A percentile compares a stretch with the other conserved stretches of the same genome.
These are phyloP conservation scores for Temnothorax curvispinosus DNA, from an alignment of 1,140 invertebrate genomes.

Conservation along the genomic window DNA sequence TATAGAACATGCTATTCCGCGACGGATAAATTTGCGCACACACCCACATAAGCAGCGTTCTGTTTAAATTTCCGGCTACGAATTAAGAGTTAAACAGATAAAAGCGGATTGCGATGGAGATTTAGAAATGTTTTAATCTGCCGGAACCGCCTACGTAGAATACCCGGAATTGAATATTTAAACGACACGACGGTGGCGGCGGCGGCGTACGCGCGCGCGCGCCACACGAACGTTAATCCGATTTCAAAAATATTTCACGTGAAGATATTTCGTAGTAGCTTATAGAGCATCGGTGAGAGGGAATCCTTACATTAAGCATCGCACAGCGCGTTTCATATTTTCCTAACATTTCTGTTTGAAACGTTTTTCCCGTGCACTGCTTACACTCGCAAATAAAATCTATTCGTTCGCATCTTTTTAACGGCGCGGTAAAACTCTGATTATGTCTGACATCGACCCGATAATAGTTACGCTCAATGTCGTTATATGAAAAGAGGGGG, in stretches of 20 bases:
- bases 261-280: conserved; percentile 48
- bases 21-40: conserved; percentile 37
- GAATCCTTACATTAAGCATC: conserved; percentile 44
- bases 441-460: conserved; percentile 39
- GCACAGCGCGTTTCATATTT: conserved; percentile 1
- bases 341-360: neutral
- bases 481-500: neutral
- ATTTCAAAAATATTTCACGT: conserved; percentile 61
- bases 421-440: neutral
- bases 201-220: neutral
- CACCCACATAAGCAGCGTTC: neutral
- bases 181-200: conserved; percentile 23
- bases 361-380: neutral
- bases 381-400: conserved; percentile 20
- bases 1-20: conserved; percentile 36
- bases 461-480: conserved; percentile 59
- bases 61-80: conserved; percentile 58
- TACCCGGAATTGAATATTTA: conserved; percentile 60
- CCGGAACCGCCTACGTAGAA: conserved; percentile 48
- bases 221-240: conserved; percentile 39
- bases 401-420: neutral
- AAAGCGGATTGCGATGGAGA: conserved; percentile 63
- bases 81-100: conserved; percentile 64
- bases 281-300: conserved; percentile 3
- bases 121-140: conserved; percentile 62